Evolutionary conservation across 2,113 vertebrate species (phyloP), one percentile per base, ranked within the genome.

Genomic region (Gila orcuttii): DNA sequence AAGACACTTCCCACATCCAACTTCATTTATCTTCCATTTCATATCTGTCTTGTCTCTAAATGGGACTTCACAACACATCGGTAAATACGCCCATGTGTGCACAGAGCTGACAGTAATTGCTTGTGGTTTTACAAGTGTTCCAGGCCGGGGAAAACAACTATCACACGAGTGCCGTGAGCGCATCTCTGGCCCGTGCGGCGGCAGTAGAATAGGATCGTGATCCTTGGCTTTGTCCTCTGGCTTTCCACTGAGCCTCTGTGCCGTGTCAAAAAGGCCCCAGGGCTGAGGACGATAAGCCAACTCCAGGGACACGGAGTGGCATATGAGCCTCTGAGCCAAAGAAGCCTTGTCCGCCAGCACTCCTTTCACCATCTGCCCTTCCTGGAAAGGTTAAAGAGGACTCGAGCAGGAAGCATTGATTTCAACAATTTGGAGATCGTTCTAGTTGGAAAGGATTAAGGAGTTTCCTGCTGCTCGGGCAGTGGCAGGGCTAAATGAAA

Each of bases 351-450:
- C 86, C 36, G 69, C 39, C 64, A 62, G 42, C 64, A 52, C 23
- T 62, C 39, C 64, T 85, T 73, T 55, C 81, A 79, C 75, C 84
- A 87, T 85, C 84, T 89, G 88, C 82, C 45, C 64, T 79, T 75
- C n/a, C 76, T 82, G 69, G 73, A 89, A 88, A 82, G 84, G 74
- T 83, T 89, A 86, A 91, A 82, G 68, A 86, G 80, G 45, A 75
- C 66, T 86, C 25, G 50, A 78, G 74, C 75, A 82, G 76, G 79
- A 64, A 82, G 78, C 66, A 55, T 50, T 79, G 82, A 85, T 79
- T 74, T 82, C 78, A 47, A 85, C 62, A n/a, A 71, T 74, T 84
- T 77, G 86, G 85, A 88, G 73, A 87, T 73, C 55, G 52, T 33
- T 77, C 79, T 73, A 87, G 78, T 75, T 77, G 88, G 79, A 82